Evolutionary conservation across 1,140 invertebrate genomes (phyloP).

Genomic region (Halotydeus destructor): DNA sequence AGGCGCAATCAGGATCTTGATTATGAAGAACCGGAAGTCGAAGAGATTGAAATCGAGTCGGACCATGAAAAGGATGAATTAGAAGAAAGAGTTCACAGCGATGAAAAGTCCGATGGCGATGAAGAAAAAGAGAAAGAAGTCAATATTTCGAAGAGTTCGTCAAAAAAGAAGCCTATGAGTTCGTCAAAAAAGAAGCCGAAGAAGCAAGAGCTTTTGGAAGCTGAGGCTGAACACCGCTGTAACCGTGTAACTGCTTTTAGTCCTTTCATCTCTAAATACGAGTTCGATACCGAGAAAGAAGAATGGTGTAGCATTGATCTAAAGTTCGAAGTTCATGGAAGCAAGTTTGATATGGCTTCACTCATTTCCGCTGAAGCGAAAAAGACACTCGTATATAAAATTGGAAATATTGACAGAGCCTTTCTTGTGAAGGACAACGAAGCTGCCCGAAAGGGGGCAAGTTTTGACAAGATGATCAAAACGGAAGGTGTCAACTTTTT

Average conservation of each 20-base stretch:
- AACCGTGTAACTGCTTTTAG: too few relatives aligned
- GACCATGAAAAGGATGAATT: constrained; percentile 20
- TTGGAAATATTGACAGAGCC: constrained; percentile 15
- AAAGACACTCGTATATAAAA: constrained; percentile 27
- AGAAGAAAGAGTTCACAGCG: too few relatives aligned
- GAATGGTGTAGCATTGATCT: constrained; percentile 52
- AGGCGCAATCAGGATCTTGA: constrained; percentile 42
- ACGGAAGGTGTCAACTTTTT: constrained; percentile 88
- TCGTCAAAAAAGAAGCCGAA: constrained; percentile 11
- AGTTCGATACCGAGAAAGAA: constrained; percentile 44
- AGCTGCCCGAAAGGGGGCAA: constrained; percentile 8
- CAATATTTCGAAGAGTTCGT: constrained; percentile 15
- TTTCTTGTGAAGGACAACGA: constrained; percentile 16
- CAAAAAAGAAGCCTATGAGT: constrained; percentile 10
- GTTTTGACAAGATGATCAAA: constrained; percentile 30
- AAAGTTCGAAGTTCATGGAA: constrained; percentile 31
- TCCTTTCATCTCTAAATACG: constrained; percentile 32
- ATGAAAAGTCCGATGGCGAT: constrained; percentile 23
- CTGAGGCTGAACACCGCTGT: too few relatives aligned
- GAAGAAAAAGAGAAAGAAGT: too few relatives aligned
- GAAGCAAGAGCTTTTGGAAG: too few relatives aligned
- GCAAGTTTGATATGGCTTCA: constrained; percentile 47
- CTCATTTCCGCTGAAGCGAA: constrained; percentile 48
- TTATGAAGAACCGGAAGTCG: constrained; percentile 56
- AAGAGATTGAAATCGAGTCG: constrained; percentile 30